phyloP scores from a whole-genome alignment of 2,113 vertebrate genomes.

The Trachemys scripta region DNA sequence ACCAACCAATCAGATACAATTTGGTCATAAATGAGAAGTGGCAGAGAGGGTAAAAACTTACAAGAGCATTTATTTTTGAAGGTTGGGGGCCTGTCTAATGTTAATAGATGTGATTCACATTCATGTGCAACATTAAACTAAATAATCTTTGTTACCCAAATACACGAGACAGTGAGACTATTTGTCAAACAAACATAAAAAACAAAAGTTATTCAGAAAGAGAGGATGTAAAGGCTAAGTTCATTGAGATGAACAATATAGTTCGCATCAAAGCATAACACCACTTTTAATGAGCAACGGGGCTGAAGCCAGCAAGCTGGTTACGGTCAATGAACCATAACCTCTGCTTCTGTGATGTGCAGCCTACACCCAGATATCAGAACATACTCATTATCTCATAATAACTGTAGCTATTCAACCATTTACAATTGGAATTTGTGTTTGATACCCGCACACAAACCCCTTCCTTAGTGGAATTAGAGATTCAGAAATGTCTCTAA shows the following conservation, averaged over 20 bases:
- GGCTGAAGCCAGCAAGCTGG: background rate
- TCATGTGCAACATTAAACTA: background rate
- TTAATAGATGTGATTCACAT: background rate
- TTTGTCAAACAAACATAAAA: background rate
- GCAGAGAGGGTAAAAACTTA: background rate
- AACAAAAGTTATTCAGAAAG: background rate
- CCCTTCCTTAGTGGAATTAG: background rate
- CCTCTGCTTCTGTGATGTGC: background rate
- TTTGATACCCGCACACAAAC: background rate
- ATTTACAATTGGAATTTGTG: background rate
- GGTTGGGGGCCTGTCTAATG: background rate
- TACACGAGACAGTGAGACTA: background rate
- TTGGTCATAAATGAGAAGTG: background rate
- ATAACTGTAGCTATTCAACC: constrained; percentile 16
- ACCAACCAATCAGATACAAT: background rate
- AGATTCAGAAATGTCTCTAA: background rate
- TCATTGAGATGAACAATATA: constrained; percentile 2
- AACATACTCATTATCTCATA: background rate
- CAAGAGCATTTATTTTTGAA: background rate
- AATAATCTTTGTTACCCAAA: background rate
- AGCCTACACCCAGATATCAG: background rate
- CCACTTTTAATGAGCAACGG: background rate
- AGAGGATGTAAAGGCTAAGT: background rate
- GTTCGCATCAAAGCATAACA: constrained; percentile 26
- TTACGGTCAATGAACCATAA: background rate